Evolutionary conservation across 2,888 invertebrate species (phyloP), one percentile per base, ranked within the genome.

Genomic region (Drosophila phalerata): DNA sequence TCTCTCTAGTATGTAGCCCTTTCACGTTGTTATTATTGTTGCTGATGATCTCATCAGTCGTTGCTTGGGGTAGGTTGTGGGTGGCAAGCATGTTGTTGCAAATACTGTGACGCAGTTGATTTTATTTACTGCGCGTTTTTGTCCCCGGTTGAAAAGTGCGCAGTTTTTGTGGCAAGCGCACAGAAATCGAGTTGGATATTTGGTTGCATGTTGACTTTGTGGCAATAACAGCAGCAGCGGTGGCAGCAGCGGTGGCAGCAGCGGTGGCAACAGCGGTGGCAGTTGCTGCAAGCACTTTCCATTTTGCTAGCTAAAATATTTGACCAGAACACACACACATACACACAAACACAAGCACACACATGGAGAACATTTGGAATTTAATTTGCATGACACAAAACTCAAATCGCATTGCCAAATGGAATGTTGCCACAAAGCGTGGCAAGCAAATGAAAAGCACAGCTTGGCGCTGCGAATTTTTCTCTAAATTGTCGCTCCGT

Each of bases 371-470:
- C 66, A 67, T 65, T 62, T 65, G 86, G 83, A 83, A 85, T 83
- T 88, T 88, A 79, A 88, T 83, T 83, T 82, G 73, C 88, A 67
- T 67, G 71, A 65, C 74, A 67, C 55, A 52, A 42, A 47, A 49
- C 64, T 62, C 69, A 69, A 69, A 73, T 65, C 57, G 61, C 69
- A 56, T 58, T 73, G 61, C 57, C 58, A 75, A 78, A 78, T 81
- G 72, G 79, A 75, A 75, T 85, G 71, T 55, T 56, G 55, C 57
- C 53, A 55, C 61, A 51, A 38, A 28, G 34, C 32, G 65, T 34
- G 30, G 55, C 34, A 28, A 13, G 45, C 17, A 17, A 40, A 53
- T 25, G 48, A 32, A 62, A 51, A 58, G 55, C 56, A 38, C 55
- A 58, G 68, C 73, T 68, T 63, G 63, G 38, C 19, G 43, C 9